Conservation (phyloP, 1,140 invertebrate species). For the Cotesia vestalis region DNA sequence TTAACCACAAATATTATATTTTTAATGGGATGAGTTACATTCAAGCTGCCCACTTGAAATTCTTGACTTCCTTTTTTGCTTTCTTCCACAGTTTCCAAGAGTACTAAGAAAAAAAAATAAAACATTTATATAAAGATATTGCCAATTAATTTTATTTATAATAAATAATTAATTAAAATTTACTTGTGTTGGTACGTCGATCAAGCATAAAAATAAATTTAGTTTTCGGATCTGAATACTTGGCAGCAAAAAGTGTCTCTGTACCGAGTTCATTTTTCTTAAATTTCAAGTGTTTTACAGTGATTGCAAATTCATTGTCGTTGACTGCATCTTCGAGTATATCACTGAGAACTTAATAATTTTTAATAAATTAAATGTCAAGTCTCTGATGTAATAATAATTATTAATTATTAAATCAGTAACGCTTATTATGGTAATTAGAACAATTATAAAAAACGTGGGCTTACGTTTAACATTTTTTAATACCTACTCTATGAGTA, state of each 20-base stretch:
- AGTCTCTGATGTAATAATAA: not conserved
- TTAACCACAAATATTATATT: conserved; percentile 67
- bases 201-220: conserved; percentile 75
- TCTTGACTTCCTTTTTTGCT: conserved; percentile 61
- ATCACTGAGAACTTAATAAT: conserved; percentile 66
- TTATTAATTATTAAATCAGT: conserved; percentile 30
- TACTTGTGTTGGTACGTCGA: conserved; percentile 71
- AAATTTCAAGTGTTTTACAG: conserved; percentile 70
- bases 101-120: conserved; percentile 61
- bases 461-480: not conserved
- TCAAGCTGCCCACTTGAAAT: conserved; percentile 66
- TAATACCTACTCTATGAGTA: not conserved
- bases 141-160: too few species aligned
- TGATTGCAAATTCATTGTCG: conserved; percentile 71
- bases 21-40: conserved; percentile 63
- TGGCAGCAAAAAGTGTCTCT: conserved; percentile 73
- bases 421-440: conserved; percentile 36
- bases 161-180: conserved; percentile 45
- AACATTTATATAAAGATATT: too few species aligned
- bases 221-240: conserved; percentile 70
- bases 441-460: conserved; percentile 28
- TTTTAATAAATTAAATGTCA: too few species aligned
- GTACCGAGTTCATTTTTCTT: conserved; percentile 63
- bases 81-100: conserved; percentile 69
- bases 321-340: conserved; percentile 69